Base-by-base conservation (phyloP, 2,113 vertebrate genomes). In the Gopherus flavomarginatus region DNA sequence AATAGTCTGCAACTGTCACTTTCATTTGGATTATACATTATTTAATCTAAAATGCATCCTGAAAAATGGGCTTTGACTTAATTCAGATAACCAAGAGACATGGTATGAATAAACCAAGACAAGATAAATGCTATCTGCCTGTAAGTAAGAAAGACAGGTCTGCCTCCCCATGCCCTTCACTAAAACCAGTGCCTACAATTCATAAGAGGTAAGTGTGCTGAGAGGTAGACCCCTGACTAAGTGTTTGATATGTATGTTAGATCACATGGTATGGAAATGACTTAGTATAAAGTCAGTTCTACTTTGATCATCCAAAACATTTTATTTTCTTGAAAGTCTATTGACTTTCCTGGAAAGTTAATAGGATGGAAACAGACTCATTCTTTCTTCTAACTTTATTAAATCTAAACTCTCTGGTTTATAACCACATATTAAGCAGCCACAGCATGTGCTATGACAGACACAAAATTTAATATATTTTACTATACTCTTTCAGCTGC, bases 301-400 rank as follows among this genome's bases (percentile, higher is more conserved):
- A 86, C 44, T 72, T 50, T 77, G 82, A 85, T 69, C 50, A 72
- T 17, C 59, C 52, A 85, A 72, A 85, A 92, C 86, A 72, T 82
- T 86, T 75, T 53, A 86, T 92, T 92, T 85, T 85, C 81, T 88
- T 85, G 50, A 85, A 92, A 85, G 86, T 80, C 56, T 56, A 16
- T 49, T 83, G 31, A 54, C 26, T 79, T 49, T 49, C 56, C 57
- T 42, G 78, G 81, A 80, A 84, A 62, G 69, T 69, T 42, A 88
- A 65, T 50, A 80, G 81, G 27, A 57, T 50, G 65, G 75, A 56
- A n/a, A 92, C 44, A 85, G 82, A 88, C 54, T 56, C 91, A 16
- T 38, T 85, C 91, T 92, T 84, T 89, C 86, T 92, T 88, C 81
- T 85, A 77, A 84, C 86, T 92, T 88, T 88, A 92, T 92, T 92